A percentile compares a stretch with the other conserved stretches of the same genome.
These are phyloP conservation scores for Tetragonisca angustula DNA, from an alignment of 2,888 invertebrate species.

Conservation along the genomic window DNA sequence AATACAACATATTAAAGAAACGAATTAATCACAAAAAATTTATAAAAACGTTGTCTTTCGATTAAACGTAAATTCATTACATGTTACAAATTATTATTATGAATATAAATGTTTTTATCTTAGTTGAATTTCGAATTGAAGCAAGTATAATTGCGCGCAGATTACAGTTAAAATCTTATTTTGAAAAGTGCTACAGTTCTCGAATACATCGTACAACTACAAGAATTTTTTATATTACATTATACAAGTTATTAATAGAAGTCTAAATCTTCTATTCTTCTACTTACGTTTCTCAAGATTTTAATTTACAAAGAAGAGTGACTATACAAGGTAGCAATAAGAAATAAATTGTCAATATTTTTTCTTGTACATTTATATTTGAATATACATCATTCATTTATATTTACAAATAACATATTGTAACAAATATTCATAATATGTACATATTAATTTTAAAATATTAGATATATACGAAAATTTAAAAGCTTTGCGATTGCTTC, in stretches of 20 bases:
- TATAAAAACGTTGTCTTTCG: not conserved
- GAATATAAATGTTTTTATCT: not conserved
- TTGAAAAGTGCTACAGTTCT: not conserved
- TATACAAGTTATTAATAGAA: no score
- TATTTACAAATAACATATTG: conserved; percentile 46
- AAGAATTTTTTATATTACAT: not conserved
- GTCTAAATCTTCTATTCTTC: not conserved
- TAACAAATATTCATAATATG: conserved; percentile 47
- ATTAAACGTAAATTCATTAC: no score
- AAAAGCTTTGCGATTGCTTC: not conserved
- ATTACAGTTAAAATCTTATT: not conserved
- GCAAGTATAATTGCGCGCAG: no score
- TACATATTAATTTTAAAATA: conserved; percentile 31
- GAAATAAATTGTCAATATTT: not conserved
- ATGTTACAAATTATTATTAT: not conserved
- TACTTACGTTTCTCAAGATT: not conserved
- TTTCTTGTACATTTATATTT: conserved; percentile 7
- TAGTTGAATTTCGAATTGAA: not conserved
- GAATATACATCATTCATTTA: conserved; percentile 30
- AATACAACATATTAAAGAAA: not conserved
- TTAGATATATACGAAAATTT: conserved; percentile 7
- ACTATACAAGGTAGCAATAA: not conserved
- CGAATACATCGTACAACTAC: not conserved
- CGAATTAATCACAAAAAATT: not conserved
- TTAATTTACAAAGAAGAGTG: not conserved